phyloP scores from a whole-genome alignment of 2,797 vertebrate species.

The Acanthurus lineatus region DNA sequence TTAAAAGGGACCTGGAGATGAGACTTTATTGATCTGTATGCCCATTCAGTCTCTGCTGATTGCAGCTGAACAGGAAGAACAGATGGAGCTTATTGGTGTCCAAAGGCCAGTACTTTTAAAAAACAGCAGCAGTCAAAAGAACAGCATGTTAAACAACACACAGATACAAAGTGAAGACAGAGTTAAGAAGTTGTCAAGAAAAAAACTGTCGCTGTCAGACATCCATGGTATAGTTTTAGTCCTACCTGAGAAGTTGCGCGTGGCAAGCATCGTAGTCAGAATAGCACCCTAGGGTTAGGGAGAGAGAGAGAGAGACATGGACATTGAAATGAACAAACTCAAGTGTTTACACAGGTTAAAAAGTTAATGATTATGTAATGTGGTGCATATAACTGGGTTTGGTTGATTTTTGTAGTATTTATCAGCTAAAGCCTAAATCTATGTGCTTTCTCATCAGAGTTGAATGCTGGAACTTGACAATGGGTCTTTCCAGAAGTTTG shows the following conservation, averaged over 20 bases:
- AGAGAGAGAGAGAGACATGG: constrained; percentile 32
- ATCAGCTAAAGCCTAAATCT: background rate
- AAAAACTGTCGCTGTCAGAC: background rate
- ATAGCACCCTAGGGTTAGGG: constrained; percentile 95
- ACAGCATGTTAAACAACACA: background rate
- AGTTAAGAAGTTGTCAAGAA: background rate
- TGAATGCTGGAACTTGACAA: background rate
- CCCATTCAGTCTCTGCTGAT: constrained; percentile 14
- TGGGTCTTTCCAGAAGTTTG: background rate
- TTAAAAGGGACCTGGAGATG: constrained; percentile 33
- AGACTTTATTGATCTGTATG: constrained; percentile 25
- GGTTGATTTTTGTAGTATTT: background rate
- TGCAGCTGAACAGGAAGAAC: background rate
- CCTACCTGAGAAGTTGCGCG: constrained; percentile 98
- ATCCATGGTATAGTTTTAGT: constrained; percentile 11
- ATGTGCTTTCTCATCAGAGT: background rate
- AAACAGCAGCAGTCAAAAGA: constrained; percentile 1
- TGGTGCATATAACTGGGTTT: background rate
- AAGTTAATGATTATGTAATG: constrained; percentile 46
- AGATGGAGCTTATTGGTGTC: constrained; percentile 11
- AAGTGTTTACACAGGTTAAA: background rate
- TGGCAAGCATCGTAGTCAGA: constrained; percentile 98
- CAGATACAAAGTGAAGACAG: background rate
- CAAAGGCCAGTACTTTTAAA: constrained; percentile 39
- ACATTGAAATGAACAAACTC: constrained; percentile 6